phyloP scores from a whole-genome alignment of 2,797 vertebrate genomes.

The Leptoclinus maculatus region DNA sequence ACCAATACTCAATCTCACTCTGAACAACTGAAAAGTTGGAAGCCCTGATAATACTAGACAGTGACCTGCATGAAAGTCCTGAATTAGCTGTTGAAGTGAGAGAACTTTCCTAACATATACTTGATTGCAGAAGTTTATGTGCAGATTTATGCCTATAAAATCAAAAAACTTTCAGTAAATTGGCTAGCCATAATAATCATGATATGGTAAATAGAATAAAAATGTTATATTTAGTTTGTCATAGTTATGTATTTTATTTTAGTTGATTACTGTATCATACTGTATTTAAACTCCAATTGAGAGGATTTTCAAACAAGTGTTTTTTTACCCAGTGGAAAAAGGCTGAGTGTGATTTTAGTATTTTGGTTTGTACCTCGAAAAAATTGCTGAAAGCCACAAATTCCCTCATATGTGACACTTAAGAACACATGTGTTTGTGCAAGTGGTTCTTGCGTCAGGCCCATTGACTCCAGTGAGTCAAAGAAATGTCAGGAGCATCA shows the following conservation, averaged over 20 bases:
- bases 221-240: background rate
- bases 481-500: background rate
- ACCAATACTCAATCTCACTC: background rate
- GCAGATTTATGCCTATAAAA: no score
- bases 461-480: background rate
- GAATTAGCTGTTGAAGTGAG: background rate
- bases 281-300: background rate
- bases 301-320: background rate
- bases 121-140: no score
- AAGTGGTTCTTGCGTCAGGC: background rate
- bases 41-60: background rate
- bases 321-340: background rate
- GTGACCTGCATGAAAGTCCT: background rate
- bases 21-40: background rate
- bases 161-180: no score
- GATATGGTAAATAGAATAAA: background rate
- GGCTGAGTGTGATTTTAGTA: background rate
- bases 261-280: background rate
- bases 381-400: background rate
- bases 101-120: background rate
- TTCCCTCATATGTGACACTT: background rate
- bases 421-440: background rate
- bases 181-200: no score
- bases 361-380: background rate
- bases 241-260: background rate